Evolutionary conservation across 2,113 vertebrate species (phyloP), one percentile per base, ranked within the genome.

Genomic region (Ageneiosus marmoratus): DNA sequence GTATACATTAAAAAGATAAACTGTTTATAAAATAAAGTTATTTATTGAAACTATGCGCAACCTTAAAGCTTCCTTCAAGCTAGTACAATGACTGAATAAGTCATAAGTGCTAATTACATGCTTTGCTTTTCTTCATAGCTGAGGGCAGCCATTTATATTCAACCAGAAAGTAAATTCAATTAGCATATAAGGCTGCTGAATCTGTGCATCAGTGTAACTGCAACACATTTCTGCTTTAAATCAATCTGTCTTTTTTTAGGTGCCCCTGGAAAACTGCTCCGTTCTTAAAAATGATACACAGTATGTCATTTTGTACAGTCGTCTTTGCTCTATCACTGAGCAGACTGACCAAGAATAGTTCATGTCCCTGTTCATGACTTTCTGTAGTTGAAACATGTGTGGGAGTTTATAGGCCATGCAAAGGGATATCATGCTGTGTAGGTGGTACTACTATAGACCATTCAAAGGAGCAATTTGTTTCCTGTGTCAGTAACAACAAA

Each of bases 81-180:
- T 55, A 37, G 16, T 51, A 37, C 41, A 24, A 51, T 81, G 51
- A 56, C 81, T 37, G 7, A 72, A 6, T 60, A 63, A 46, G 16
- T 37, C 34, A 22, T 85, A 82, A 85, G 44, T 81, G 2, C 55
- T 82, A 62, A 77, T 78, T 22, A 69, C 8, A 18, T 70, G 65
- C 51, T 60, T 74, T 69, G 74, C 16, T 70, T 51, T 56, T 81
- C 48, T 62, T 70, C 48, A 44, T 77, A 55, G 27, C 29, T 34
- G 44, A 81, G 34, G 48, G 55, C 62, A 56, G 24, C 27, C 67
- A 70, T 70, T 70, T 27, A 74, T 74, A 74, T 82, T 15, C 79
- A 84, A 81, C 62, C 72, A 77, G 72, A n/a, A 67, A 27, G 29
- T 76, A 69, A 82, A 87, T 86, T 83, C 44, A n/a, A 44, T 70